Evolutionary conservation across 64 coral and sea anemone genomes (phyloP), one percentile per base, ranked within the genome.

Genomic region (Astreopora myriophthalma): DNA sequence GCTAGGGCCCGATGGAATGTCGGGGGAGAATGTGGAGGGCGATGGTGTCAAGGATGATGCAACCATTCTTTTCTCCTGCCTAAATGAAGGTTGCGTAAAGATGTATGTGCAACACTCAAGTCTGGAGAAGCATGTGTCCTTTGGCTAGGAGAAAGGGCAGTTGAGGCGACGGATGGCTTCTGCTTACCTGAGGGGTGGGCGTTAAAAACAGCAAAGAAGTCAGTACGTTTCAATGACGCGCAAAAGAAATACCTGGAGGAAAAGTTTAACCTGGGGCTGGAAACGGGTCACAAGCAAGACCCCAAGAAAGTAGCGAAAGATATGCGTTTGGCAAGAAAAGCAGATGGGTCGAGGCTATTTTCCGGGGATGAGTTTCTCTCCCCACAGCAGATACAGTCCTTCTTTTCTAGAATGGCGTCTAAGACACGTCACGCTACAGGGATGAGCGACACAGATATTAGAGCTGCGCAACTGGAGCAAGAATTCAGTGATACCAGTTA

Each of bases 321-420:
- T 10, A 89, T 77, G 87, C 74, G 74, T 42, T 24, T 71, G 48
- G 74, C 74, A 48, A 76, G 42, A 31, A 69, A 79, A 65, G 80
- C 34, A 37, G 73, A 86, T 32, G 81, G 81, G 4, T 74, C 33
- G 1, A 58, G 91, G 24, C 61, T 93, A 32, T 93, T 93, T 44
- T 74, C 32, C 13, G 68, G 71, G 12, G 57, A 87, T 29, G 91
- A 79, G 38, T 87, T 86, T 26, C 61, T 93, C 10, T 86, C 91
- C 66, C 26, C 73, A 22, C 72, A 87, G 23, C 91, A 93, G 30
- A 93, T 93, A 86, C 32, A 71, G 58, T 83, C 36, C 30, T 93
- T 77, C 63, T 93, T 93, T 93, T 79, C 91, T 79, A 79, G 91
- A 67, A 77, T 82, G 84, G 82, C 91, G 30, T 87, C 72, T 22